These are phyloP conservation scores for Datnioides undecimradiatus DNA, from an alignment of 2,113 vertebrate species.

Conservation along the genomic window DNA sequence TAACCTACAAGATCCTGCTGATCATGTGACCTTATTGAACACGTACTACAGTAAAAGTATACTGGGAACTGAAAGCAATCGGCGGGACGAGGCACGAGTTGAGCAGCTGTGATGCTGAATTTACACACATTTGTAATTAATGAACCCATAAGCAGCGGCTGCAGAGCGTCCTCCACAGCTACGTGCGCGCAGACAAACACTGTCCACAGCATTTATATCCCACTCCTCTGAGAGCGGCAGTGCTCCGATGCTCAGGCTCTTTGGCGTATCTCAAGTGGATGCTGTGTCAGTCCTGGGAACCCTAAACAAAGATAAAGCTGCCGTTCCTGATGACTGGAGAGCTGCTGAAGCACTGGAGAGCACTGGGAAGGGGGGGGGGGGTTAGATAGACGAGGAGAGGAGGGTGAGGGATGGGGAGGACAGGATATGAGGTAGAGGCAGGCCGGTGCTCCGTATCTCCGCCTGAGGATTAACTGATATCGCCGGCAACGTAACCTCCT, in stretches of 20 bases:
- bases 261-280: slow-evolving; percentile 83
- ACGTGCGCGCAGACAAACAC: background rate
- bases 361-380: slow-evolving; percentile 41
- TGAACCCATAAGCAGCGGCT: background rate
- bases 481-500: slow-evolving; percentile 30
- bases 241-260: slow-evolving; percentile 69
- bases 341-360: slow-evolving; percentile 58
- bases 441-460: slow-evolving; percentile 54
- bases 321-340: slow-evolving; percentile 71
- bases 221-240: slow-evolving; percentile 40
- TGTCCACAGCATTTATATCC: slow-evolving; percentile 23
- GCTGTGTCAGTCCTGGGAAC: slow-evolving; percentile 83
- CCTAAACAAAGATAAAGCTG: slow-evolving; percentile 78
- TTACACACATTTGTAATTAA: background rate
- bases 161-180: background rate
- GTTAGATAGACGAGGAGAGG: slow-evolving; percentile 38
- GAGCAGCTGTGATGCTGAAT: background rate
- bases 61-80: background rate
- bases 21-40: too few species aligned
- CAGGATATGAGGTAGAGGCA: slow-evolving; percentile 34
- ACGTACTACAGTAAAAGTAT: too few species aligned
- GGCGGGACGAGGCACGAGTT: background rate
- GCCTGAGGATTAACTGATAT: slow-evolving; percentile 67
- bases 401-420: slow-evolving; percentile 21
- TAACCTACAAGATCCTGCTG: too few species aligned